These are phyloP conservation scores for Glandiceps talaboti DNA, from an alignment of 53 echinoderm and acorn worm species.

Conservation along the genomic window DNA sequence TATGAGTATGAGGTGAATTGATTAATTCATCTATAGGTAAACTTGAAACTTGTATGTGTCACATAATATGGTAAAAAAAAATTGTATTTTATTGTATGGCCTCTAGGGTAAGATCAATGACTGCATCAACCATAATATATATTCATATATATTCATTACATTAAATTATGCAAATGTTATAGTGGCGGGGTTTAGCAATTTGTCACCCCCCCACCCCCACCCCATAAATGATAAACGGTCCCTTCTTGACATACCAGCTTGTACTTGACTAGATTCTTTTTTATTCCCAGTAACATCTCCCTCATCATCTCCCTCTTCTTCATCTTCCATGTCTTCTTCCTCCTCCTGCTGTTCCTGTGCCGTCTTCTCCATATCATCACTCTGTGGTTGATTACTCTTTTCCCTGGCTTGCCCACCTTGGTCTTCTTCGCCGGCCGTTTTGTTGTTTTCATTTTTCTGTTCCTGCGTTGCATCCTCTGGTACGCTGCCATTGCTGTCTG, in stretches of 20 bases:
- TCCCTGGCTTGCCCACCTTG: conserved; percentile 6
- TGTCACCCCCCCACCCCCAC: too few species aligned
- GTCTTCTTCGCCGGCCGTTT: conserved; percentile 1
- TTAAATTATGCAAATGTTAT: too few species aligned
- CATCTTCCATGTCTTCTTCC: conserved; percentile 4
- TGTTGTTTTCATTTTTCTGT: neutral
- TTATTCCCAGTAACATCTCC: conserved; percentile 26
- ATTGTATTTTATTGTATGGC: too few species aligned
- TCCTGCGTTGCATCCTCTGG: neutral
- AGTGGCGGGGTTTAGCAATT: too few species aligned
- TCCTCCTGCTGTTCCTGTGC: conserved; percentile 7
- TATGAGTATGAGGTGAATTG: too few species aligned
- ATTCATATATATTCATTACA: too few species aligned
- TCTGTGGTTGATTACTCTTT: conserved; percentile 2
- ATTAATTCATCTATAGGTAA: too few species aligned
- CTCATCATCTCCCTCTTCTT: conserved; percentile 18
- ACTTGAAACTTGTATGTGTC: too few species aligned
- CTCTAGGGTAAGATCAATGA: too few species aligned
- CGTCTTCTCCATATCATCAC: neutral
- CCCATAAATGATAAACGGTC: too few species aligned
- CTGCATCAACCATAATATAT: too few species aligned
- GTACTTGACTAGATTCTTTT: conserved; percentile 21
- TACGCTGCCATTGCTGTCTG: conserved; percentile 18
- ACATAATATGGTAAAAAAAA: too few species aligned
- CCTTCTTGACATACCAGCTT: neutral